A percentile compares a stretch with the other conserved stretches of the same genome.
phyloP scores from a whole-genome alignment of 92 coral and sea anemone genomes.

The Galaxea fascicularis region DNA sequence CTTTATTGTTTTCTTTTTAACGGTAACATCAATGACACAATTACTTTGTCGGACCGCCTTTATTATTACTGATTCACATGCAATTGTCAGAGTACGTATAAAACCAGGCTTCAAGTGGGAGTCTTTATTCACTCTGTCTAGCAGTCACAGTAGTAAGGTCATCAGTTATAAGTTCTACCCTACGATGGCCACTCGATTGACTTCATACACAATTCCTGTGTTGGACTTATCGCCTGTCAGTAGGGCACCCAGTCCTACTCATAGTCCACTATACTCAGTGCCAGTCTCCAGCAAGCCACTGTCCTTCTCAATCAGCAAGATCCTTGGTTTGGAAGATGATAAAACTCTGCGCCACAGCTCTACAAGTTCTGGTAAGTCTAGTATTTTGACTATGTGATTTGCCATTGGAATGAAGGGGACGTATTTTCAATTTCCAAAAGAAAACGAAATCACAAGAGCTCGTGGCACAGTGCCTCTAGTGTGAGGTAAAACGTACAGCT shows the following conservation, averaged over 20 bases:
- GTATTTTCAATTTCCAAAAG: no score
- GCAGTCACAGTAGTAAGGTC: background rate
- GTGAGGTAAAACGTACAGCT: no score
- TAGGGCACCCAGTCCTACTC: background rate
- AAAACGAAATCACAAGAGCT: no score
- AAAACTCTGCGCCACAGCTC: background rate
- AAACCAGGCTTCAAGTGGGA: background rate
- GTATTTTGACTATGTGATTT: no score
- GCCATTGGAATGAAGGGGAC: no score
- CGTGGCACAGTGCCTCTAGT: no score
- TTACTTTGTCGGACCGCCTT: background rate
- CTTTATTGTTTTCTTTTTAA: background rate
- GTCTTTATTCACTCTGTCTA: background rate
- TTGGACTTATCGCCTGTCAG: background rate
- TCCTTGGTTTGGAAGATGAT: constrained; percentile 18
- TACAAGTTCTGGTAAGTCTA: background rate
- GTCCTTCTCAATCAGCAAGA: constrained; percentile 28
- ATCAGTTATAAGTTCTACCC: background rate
- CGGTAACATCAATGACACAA: background rate
- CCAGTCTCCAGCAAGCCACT: constrained; percentile 9
- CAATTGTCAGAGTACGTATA: background rate
- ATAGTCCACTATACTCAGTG: background rate
- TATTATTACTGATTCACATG: background rate
- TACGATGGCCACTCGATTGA: background rate
- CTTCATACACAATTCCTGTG: background rate